phyloP scores from a whole-genome alignment of 2,797 vertebrate genomes.

The Sibirionetta formosa region DNA sequence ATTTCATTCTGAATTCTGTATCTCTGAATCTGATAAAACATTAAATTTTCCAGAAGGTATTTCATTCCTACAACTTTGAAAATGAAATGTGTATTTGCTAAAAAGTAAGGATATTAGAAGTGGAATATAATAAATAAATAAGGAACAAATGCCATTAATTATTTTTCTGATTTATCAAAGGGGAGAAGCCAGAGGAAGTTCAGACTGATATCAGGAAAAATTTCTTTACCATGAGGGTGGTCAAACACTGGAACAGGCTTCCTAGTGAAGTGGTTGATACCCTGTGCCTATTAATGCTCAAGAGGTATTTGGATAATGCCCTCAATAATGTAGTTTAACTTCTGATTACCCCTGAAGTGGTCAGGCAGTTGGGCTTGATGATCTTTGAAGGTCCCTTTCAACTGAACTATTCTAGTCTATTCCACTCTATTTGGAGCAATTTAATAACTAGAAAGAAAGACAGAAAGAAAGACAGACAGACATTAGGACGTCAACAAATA shows the following conservation, averaged over 20 bases:
- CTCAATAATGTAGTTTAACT: not conserved
- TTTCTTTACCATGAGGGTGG: not conserved
- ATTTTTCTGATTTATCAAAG: not conserved
- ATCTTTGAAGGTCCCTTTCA: not conserved
- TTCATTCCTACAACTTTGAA: slow-evolving; percentile 27
- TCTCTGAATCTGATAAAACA: slow-evolving; percentile 52
- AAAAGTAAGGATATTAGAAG: slow-evolving; percentile 3
- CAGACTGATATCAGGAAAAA: not conserved
- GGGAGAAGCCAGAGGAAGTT: not conserved
- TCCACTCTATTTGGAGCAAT: not conserved
- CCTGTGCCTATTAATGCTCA: not conserved
- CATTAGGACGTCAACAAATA: not conserved
- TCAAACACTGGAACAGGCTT: not conserved
- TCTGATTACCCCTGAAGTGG: not conserved
- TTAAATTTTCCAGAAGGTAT: slow-evolving; percentile 31
- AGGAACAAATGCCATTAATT: not conserved
- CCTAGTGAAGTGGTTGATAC: not conserved
- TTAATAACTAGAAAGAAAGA: no score
- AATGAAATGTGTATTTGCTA: slow-evolving; percentile 10
- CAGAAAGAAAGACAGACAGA: no score
- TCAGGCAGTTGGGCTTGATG: not conserved
- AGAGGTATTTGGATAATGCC: not conserved
- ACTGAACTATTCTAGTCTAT: not conserved
- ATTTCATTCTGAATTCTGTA: slow-evolving; percentile 39
- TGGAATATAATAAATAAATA: not conserved